These are phyloP conservation scores for Drosophila parvula DNA, from an alignment of 1,140 invertebrate genomes.

Conservation along the genomic window DNA sequence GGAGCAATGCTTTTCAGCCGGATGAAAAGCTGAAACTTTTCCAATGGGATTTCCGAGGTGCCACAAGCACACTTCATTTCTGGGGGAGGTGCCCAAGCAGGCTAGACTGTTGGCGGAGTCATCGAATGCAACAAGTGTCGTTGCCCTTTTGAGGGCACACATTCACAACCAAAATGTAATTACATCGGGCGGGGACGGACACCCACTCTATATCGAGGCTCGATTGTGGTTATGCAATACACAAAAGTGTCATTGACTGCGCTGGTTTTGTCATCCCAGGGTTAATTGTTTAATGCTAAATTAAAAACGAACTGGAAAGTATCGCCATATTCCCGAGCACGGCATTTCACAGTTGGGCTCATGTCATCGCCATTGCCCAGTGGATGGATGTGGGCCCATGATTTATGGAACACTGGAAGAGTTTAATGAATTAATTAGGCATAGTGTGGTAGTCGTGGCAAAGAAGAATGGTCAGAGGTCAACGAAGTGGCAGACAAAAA, in stretches of 20 bases:
- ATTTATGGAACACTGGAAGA: conserved; percentile 40
- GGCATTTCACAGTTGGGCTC: conserved; percentile 52
- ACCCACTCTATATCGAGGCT: conserved; percentile 32
- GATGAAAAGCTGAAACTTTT: conserved; percentile 23
- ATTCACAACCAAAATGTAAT: conserved; percentile 45
- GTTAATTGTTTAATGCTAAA: conserved; percentile 76
- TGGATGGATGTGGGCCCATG: conserved; percentile 40
- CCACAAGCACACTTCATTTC: conserved; percentile 2
- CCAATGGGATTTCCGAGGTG: conserved; percentile 40
- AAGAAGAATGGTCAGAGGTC: conserved; percentile 29
- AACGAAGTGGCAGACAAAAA: conserved; percentile 42
- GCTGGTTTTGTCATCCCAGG: conserved; percentile 43
- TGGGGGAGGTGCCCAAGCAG: not conserved
- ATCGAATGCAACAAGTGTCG: conserved; percentile 66
- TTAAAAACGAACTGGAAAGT: conserved; percentile 43
- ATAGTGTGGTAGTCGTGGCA: not conserved
- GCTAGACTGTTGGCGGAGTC: conserved; percentile 24
- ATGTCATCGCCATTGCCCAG: conserved; percentile 46
- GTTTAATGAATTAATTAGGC: conserved; percentile 53
- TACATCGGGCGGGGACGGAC: conserved; percentile 19
- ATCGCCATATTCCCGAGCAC: conserved; percentile 51
- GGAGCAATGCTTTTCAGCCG: not conserved
- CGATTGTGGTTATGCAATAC: conserved; percentile 57
- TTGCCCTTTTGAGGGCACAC: conserved; percentile 68
- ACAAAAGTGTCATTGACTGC: conserved; percentile 62